Base-by-base conservation (phyloP, 2,888 invertebrate genomes). In the Sympetrum striolatum region DNA sequence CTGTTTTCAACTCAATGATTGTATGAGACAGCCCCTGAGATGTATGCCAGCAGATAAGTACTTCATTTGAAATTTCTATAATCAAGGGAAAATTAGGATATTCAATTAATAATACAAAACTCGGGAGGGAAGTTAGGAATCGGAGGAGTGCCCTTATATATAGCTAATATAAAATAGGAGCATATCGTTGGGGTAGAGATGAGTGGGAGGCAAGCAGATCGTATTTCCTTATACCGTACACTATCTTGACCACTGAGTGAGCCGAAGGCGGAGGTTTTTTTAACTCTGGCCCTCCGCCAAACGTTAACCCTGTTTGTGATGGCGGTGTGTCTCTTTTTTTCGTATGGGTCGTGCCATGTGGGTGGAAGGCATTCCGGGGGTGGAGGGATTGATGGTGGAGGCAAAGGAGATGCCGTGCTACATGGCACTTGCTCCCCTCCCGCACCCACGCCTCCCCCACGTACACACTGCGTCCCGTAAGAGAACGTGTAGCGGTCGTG, bases 171-270 rank as follows among this genome's bases (percentile, higher is more conserved):
- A 73, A 73, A 73, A 31, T 31, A 64, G 64, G 64, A 64, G 64
- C 1, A 15, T 14, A 60, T 22, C 18, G 60, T 22, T 15, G 60
- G 5, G 22, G 64, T 5, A n/a, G 64, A 14, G 31, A 14, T 31
- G 73, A 73, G 80, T 37, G 37, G 60, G 64, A 64, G 12, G 18
- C 60, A 53, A 60, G 22, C 37, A 12, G 22, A n/a, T 60, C 37
- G 86, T 37, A 37, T 86, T 86, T 64, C 86, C 86, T 86, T 86
- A 64, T 35, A 37, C 86, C 86, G 86, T 35, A 58, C 58, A 86
- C 37, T 86, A 86, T 37, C 86, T 86, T 37, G 86, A 86, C 86
- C 60, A 73, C 73, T 73, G 73, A 73, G 73, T 31, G 31, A 73
- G 14, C 73, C 12, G 31, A 8, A 25, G 25, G 73, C 15, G 31